Percentiles rank a stretch among this genome's conserved stretches.
Conservation (phyloP, 2,797 vertebrate species). For the Cheirogaleus major region DNA sequence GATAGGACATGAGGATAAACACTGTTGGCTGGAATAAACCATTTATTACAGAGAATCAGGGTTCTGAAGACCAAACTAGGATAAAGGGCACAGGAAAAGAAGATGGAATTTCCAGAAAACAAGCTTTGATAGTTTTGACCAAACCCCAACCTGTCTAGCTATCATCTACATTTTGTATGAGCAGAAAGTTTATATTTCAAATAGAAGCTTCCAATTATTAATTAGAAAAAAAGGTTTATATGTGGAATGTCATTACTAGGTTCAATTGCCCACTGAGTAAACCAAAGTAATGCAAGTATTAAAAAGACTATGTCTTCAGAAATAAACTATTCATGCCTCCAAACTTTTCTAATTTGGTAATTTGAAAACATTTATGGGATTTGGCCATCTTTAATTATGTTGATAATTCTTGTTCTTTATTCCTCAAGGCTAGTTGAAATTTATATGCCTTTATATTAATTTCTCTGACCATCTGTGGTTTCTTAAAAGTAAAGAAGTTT, state of each 20-base stretch:
- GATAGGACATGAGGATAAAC: background rate
- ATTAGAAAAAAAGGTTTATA: background rate
- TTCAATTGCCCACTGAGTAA: background rate
- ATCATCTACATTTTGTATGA: background rate
- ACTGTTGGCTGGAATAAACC: background rate
- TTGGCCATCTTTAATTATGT: background rate
- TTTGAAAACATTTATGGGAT: background rate
- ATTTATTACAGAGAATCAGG: background rate
- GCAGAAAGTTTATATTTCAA: background rate
- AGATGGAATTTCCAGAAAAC: background rate
- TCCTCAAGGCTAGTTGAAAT: background rate
- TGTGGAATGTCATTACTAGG: background rate
- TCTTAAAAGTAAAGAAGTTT: constrained; percentile 36
- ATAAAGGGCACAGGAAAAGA: background rate
- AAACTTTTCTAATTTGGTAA: background rate
- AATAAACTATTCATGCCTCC: background rate
- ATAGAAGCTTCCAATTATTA: background rate
- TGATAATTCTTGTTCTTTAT: background rate
- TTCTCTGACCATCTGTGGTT: background rate
- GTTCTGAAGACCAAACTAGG: background rate
- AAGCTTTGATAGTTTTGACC: background rate
- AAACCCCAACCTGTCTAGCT: background rate
- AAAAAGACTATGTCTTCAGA: background rate
- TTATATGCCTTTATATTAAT: background rate
- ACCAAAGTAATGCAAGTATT: background rate